Evolutionary conservation across 2,888 invertebrate species (phyloP).

Genomic region (Spialia ferax): DNA sequence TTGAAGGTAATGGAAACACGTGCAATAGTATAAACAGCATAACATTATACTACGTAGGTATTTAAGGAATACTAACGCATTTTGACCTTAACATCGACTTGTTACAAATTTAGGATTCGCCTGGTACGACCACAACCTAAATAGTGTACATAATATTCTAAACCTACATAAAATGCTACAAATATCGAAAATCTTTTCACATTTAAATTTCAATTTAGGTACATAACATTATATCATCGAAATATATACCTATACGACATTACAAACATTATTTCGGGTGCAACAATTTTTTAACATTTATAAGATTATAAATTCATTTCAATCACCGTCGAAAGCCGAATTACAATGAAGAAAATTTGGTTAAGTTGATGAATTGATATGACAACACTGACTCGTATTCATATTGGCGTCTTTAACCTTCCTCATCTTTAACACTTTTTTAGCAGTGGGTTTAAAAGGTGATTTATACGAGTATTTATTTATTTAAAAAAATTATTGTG

Average conservation of each 20-base stretch:
- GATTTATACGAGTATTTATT: too few relatives aligned
- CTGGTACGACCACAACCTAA: conserved; percentile 19
- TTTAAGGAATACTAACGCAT: too few relatives aligned
- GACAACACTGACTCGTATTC: too few relatives aligned
- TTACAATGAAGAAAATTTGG: neutral
- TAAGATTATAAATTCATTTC: conserved; percentile 23
- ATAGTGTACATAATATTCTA: conserved; percentile 26
- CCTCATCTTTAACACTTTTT: too few relatives aligned
- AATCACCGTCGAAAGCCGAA: conserved; percentile 27
- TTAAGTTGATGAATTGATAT: neutral
- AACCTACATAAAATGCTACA: conserved; percentile 31
- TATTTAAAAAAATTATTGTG: too few relatives aligned
- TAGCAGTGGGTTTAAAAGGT: too few relatives aligned
- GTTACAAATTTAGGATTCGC: conserved; percentile 7
- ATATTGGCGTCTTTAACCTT: too few relatives aligned
- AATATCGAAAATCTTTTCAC: conserved; percentile 21
- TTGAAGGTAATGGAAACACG: too few relatives aligned
- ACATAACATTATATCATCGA: conserved; percentile 15
- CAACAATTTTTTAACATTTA: conserved; percentile 19
- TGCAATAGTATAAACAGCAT: too few relatives aligned
- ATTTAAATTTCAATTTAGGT: conserved; percentile 11
- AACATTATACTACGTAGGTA: too few relatives aligned
- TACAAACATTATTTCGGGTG: conserved; percentile 16
- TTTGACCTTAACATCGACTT: too few relatives aligned
- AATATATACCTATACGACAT: conserved; percentile 11